These are phyloP conservation scores for Ifrita kowaldi DNA, from an alignment of 2,113 vertebrate species.

Conservation along the genomic window DNA sequence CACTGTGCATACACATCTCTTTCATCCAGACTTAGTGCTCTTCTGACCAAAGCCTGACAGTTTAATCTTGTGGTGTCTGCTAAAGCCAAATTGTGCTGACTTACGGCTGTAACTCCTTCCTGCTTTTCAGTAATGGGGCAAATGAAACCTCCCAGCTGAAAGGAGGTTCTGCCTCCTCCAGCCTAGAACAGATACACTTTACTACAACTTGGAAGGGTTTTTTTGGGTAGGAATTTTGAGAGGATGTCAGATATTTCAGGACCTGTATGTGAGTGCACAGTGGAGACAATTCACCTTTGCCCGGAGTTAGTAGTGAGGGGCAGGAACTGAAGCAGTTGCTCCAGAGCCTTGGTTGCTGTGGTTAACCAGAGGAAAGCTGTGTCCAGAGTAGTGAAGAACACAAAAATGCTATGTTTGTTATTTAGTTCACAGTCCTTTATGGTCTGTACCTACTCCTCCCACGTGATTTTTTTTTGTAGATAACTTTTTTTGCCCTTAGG, in stretches of 20 bases:
- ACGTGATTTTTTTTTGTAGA: neutral
- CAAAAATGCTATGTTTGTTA: neutral
- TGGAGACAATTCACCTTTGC: neutral
- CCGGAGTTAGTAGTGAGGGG: neutral
- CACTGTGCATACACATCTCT: rapidly evolving
- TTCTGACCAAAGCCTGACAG: neutral
- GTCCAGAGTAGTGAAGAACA: neutral
- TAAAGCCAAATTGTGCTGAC: neutral
- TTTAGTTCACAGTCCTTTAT: neutral
- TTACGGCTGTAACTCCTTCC: neutral
- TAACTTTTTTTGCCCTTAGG: neutral
- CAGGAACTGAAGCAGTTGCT: neutral
- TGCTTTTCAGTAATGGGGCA: neutral
- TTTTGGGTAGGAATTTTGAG: neutral
- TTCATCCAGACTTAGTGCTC: neutral
- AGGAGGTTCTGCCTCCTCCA: neutral
- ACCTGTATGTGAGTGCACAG: rapidly evolving
- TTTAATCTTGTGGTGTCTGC: neutral
- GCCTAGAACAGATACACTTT: neutral
- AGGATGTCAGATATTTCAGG: neutral
- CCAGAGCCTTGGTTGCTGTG: neutral
- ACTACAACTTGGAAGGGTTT: neutral
- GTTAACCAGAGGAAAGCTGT: neutral
- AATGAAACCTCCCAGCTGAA: neutral
- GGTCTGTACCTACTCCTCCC: neutral